A percentile compares a stretch with the other conserved stretches of the same genome.
Conservation (phyloP, 2,113 vertebrate genomes). For the Poeciliopsis occidentalis region DNA sequence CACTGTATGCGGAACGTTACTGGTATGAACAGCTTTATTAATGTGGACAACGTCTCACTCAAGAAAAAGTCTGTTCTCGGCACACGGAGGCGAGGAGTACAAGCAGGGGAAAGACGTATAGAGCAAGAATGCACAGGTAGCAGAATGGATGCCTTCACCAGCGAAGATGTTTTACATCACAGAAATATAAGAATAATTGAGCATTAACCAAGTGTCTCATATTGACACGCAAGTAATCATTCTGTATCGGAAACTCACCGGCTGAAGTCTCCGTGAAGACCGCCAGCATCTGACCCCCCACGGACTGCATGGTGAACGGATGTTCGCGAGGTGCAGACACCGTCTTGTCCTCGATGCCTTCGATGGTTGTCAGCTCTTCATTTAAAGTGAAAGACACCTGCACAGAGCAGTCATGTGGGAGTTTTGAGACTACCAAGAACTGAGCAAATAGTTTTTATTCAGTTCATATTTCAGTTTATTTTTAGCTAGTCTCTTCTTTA, state of each 20-base stretch:
- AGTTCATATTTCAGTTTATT: neutral
- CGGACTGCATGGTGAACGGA: conserved; percentile 93
- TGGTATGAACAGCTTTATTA: conserved; percentile 1
- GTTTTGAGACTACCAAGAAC: neutral
- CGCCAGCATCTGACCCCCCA: conserved; percentile 93
- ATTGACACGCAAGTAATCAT: neutral
- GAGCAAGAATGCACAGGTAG: conserved; percentile 37
- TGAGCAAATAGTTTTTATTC: neutral
- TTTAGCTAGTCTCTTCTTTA: neutral
- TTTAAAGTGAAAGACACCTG: conserved; percentile 98
- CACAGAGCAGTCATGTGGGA: neutral
- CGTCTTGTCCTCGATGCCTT: conserved; percentile 86
- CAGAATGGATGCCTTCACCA: neutral
- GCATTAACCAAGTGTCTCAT: neutral
- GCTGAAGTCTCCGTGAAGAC: conserved; percentile 93
- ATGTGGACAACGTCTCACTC: conserved; percentile 47
- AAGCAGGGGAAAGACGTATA: conserved; percentile 11
- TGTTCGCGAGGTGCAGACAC: conserved; percentile 93
- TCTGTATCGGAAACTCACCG: conserved; percentile 77
- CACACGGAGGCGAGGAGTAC: conserved; percentile 38
- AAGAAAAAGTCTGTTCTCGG: conserved; percentile 30
- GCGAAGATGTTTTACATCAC: conserved; percentile 6
- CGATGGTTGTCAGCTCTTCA: conserved; percentile 92
- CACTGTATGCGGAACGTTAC: conserved; percentile 1
- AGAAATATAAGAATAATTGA: neutral